Percentiles rank a stretch among this genome's conserved stretches.
Evolutionary conservation across 2,888 invertebrate species (phyloP).

Genomic region (Kuschelorhynchus macadamiae): DNA sequence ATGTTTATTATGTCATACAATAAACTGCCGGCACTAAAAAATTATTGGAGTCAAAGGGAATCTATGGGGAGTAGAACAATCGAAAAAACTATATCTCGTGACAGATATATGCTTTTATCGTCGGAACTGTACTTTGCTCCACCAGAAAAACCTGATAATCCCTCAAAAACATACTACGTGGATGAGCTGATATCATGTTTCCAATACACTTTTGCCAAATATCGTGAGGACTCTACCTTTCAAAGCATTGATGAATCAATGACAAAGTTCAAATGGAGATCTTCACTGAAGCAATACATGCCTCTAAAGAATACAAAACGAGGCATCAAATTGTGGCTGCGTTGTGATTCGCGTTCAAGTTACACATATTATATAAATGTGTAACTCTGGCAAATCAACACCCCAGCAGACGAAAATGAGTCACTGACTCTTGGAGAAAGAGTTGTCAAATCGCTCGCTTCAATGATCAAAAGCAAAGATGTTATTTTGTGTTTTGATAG

Average conservation of each 20-base stretch:
- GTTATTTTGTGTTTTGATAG: constrained; percentile 31
- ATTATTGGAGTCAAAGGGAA: no score
- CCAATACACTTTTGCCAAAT: constrained; percentile 1
- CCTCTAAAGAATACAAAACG: constrained; percentile 60
- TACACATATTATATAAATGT: not conserved
- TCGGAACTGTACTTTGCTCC: constrained; percentile 21
- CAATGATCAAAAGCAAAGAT: not conserved
- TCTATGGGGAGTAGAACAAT: not conserved
- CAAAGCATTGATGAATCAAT: constrained; percentile 51
- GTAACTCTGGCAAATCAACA: not conserved
- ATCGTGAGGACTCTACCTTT: no score
- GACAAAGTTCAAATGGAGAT: constrained; percentile 52
- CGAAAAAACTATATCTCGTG: constrained; percentile 23
- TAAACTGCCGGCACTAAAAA: no score
- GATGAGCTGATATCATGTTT: constrained; percentile 24
- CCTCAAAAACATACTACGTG: constrained; percentile 20
- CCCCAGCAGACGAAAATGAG: not conserved
- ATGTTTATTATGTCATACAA: no score
- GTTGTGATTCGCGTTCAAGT: not conserved
- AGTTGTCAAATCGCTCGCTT: constrained; percentile 20
- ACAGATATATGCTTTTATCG: constrained; percentile 13
- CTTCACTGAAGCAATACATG: constrained; percentile 57
- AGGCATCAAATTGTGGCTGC: constrained; percentile 57
- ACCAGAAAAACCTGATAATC: constrained; percentile 25
- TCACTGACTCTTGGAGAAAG: constrained; percentile 4